Base-by-base conservation (phyloP, 2,113 vertebrate species). In the Silurus meridionalis region DNA sequence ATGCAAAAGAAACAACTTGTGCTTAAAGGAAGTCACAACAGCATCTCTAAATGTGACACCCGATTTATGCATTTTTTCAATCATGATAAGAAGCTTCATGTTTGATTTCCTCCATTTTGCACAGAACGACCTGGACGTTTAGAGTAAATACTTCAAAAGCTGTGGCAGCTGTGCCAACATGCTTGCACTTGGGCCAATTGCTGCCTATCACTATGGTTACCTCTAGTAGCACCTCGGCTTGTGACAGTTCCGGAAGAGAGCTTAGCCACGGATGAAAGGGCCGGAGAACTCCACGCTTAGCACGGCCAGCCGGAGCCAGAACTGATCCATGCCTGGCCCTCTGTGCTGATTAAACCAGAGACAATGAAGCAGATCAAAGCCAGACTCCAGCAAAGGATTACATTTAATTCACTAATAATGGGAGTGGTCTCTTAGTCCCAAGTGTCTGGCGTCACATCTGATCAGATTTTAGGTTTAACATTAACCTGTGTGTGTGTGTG, bases 151-250 rank as follows among this genome's bases (percentile, higher is more conserved):
- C 89, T 90, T 91, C 91, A 92, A 87, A 83, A 87, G 87, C 88
- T 60, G 69, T 63, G 83, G 75, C 89, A 89, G 89, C 90, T 89
- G 89, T 89, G 87, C 89, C 86, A 87, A 89, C 85, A 88, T 80
- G 60, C 86, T 87, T 17, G 23, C 82, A 78, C 89, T 90, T 69
- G 71, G 87, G 88, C 88, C 91, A 92, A 91, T 92, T 92, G 91
- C 88, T 28, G 88, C 89, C 89, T 90, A 90, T 92, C 92, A 91
- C 92, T 92, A 91, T 92, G 92, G 92, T 91, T 90, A 91, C 91
- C 88, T 90, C 89, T 86, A 87, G 88, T 74, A 88, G 88, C 91
- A 89, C 88, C 90, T 89, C 87, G 61, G 88, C 79, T 88, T 75
- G 78, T 89, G 88, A 91, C 91, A 87, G 92, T 90, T 86, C 90